phyloP scores from a whole-genome alignment of 1,140 invertebrate species.

The Trigoniulus corallinus region DNA sequence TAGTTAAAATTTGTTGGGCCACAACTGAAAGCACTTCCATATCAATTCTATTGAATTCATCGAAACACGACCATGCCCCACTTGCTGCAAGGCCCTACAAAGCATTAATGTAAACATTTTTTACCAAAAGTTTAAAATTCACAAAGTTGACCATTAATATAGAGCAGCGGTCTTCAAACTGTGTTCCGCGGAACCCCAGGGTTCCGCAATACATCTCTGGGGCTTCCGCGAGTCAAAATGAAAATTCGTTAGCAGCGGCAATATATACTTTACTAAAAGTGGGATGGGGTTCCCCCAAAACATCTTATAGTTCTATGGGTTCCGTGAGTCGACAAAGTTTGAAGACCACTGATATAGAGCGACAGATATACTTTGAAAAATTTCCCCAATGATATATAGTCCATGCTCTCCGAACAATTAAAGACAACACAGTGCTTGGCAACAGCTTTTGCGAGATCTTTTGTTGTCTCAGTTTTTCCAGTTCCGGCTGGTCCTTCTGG shows the following conservation, averaged over 20 bases:
- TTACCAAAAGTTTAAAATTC: background rate
- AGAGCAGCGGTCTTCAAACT: too few species aligned
- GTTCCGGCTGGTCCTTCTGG: conserved; percentile 88
- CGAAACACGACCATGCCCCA: conserved; percentile 94
- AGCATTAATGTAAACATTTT: conserved; percentile 8
- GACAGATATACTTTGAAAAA: conserved; percentile 60
- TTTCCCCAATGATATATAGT: conserved; percentile 85
- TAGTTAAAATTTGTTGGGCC: conserved; percentile 64
- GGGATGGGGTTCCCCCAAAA: too few species aligned
- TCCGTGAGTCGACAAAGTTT: background rate
- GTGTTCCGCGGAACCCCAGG: too few species aligned
- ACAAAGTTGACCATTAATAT: too few species aligned
- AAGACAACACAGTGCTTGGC: conserved; percentile 94
- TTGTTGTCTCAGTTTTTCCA: conserved; percentile 91
- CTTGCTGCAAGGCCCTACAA: conserved; percentile 70
- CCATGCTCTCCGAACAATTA: conserved; percentile 80
- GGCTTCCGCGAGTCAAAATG: too few species aligned
- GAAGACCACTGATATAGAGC: background rate
- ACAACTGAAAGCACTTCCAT: conserved; percentile 73
- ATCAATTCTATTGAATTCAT: conserved; percentile 65
- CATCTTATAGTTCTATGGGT: too few species aligned
- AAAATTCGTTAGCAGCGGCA: too few species aligned
- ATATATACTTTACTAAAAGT: too few species aligned
- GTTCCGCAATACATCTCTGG: too few species aligned
- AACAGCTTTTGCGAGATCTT: conserved; percentile 89